A percentile compares a stretch with the other conserved stretches of the same genome.
Evolutionary conservation across 2,797 vertebrate species (phyloP).

Genomic region (Cygnus olor): DNA sequence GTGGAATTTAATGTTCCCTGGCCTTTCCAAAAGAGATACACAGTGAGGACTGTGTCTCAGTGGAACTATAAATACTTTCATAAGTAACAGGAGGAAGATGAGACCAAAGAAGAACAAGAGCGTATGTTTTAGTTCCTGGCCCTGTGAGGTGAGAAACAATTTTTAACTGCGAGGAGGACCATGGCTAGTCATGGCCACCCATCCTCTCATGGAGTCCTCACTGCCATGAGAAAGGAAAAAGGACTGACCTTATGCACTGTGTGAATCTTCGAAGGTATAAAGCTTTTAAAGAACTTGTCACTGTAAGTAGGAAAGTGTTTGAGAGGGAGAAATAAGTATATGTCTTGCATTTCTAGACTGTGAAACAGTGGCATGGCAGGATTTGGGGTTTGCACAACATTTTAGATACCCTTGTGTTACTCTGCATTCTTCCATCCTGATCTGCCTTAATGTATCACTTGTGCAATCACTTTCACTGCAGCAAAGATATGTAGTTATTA

Average conservation of each 20-base stretch:
- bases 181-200: not conserved
- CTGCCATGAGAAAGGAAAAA: not conserved
- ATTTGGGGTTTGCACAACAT: not conserved
- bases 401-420: not conserved
- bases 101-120: not conserved
- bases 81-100: not conserved
- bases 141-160: not conserved
- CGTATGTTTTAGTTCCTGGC: not conserved
- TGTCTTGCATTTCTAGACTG: not conserved
- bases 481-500: not conserved
- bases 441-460: constrained; percentile 3
- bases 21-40: not conserved
- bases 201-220: not conserved
- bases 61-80: not conserved
- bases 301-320: not conserved
- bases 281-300: not conserved
- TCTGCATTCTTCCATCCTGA: not conserved
- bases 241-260: not conserved
- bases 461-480: not conserved
- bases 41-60: not conserved
- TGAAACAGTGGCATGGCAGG: rapidly evolving
- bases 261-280: not conserved
- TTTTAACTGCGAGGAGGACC: not conserved
- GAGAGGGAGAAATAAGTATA: not conserved
- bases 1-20: not conserved